Evolutionary conservation across 1,140 invertebrate genomes (phyloP).

Genomic region (Drosophila funebris): DNA sequence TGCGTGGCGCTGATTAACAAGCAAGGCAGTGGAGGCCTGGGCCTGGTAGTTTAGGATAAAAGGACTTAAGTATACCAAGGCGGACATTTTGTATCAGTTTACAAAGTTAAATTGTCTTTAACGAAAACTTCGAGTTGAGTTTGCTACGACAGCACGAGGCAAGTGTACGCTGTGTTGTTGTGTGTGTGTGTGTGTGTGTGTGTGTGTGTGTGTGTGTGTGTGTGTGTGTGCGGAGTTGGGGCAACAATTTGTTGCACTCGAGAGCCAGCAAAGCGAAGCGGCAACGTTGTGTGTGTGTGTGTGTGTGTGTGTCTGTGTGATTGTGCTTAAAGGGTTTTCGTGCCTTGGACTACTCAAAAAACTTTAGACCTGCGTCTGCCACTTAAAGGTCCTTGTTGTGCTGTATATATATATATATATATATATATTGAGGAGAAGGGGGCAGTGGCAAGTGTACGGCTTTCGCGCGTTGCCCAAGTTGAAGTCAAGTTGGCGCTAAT

Average conservation of each 20-base stretch:
- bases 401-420: conserved; percentile 6
- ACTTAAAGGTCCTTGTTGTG: conserved; percentile 56
- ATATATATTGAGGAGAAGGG: too few relatives aligned
- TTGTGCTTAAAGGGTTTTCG: conserved; percentile 53
- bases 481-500: conserved; percentile 30
- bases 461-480: conserved; percentile 3
- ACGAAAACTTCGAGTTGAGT: conserved; percentile 67
- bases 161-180: too few relatives aligned
- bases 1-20: conserved; percentile 65
- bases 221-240: not conserved
- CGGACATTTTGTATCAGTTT: conserved; percentile 81
- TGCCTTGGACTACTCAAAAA: conserved; percentile 20
- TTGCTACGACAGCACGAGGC: conserved; percentile 13
- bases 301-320: not conserved
- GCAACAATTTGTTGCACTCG: conserved; percentile 54
- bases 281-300: not conserved
- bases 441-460: not conserved
- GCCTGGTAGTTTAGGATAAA: conserved; percentile 54
- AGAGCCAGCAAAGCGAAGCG: conserved; percentile 19
- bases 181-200: too few relatives aligned
- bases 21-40: conserved; percentile 5
- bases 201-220: too few relatives aligned
- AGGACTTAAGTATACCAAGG: conserved; percentile 70
- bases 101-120: conserved; percentile 82
- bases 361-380: conserved; percentile 46